These are phyloP conservation scores for Neomorphus geoffroyi DNA, from an alignment of 2,797 vertebrate species.

Conservation along the genomic window DNA sequence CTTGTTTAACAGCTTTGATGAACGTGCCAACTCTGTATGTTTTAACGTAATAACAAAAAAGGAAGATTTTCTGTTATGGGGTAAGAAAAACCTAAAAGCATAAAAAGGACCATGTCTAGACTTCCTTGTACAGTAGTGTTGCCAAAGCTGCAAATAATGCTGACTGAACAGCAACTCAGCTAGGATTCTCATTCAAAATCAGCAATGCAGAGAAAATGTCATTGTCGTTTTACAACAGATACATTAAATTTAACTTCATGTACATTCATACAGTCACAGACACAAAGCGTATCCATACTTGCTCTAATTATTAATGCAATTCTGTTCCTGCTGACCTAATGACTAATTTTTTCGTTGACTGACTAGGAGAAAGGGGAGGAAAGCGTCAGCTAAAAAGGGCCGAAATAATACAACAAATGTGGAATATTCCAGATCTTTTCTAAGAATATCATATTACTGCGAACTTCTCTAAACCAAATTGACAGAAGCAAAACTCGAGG, in stretches of 20 bases:
- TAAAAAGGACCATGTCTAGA: slow-evolving; percentile 8
- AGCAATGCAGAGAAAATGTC: background rate
- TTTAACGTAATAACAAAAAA: slow-evolving; percentile 15
- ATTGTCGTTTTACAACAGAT: background rate
- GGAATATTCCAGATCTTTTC: background rate
- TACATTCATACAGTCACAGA: background rate
- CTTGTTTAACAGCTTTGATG: slow-evolving; percentile 32
- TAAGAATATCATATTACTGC: background rate
- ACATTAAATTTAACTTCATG: background rate
- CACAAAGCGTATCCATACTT: background rate
- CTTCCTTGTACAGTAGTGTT: slow-evolving; percentile 25
- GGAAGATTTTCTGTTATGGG: background rate
- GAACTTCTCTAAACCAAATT: background rate
- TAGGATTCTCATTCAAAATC: background rate
- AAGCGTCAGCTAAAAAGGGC: background rate
- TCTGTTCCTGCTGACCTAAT: background rate
- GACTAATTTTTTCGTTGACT: background rate
- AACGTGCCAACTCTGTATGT: background rate
- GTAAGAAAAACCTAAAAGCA: background rate
- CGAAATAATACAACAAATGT: background rate
- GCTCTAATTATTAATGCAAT: background rate
- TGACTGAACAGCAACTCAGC: background rate
- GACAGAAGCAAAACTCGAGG: background rate
- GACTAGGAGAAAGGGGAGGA: background rate
- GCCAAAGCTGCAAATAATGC: background rate